Conservation (phyloP, 2,888 invertebrate genomes). For the Caenorhabditis afra region DNA sequence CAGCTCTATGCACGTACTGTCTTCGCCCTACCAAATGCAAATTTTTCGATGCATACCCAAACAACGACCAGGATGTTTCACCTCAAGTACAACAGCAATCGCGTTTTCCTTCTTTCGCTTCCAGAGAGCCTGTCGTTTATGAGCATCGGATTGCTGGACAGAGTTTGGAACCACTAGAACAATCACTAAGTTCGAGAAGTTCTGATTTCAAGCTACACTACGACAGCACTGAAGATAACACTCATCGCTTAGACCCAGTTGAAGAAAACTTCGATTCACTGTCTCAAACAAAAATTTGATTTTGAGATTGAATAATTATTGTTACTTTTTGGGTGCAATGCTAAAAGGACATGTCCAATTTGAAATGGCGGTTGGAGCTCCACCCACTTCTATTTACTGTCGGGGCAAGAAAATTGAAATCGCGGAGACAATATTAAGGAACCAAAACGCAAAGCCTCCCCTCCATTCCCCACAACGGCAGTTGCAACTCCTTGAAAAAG, state of each 20-base stretch:
- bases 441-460: no score
- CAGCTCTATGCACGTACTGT: conserved; percentile 70
- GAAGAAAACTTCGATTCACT: conserved; percentile 39
- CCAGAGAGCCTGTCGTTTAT: conserved; percentile 9
- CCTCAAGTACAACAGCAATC: neutral
- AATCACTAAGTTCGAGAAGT: neutral
- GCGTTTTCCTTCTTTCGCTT: no score
- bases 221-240: neutral
- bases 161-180: neutral
- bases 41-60: conserved; percentile 53
- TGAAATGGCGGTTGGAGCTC: no score
- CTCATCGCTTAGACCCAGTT: neutral
- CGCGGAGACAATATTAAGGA: no score
- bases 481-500: no score
- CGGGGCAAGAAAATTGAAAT: no score
- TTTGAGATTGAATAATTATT: neutral
- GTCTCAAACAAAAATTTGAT: conserved; percentile 8
- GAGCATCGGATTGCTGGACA: conserved; percentile 40
- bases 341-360: no score
- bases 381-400: no score
- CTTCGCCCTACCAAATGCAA: conserved; percentile 72
- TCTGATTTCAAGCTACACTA: neutral
- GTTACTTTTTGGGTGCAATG: no score
- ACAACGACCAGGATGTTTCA: conserved; percentile 24
- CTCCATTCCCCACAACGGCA: no score